Percentiles rank a stretch among this genome's conserved stretches.
Evolutionary conservation across 2,888 invertebrate genomes (phyloP).

Genomic region (Protophormia terraenovae): DNA sequence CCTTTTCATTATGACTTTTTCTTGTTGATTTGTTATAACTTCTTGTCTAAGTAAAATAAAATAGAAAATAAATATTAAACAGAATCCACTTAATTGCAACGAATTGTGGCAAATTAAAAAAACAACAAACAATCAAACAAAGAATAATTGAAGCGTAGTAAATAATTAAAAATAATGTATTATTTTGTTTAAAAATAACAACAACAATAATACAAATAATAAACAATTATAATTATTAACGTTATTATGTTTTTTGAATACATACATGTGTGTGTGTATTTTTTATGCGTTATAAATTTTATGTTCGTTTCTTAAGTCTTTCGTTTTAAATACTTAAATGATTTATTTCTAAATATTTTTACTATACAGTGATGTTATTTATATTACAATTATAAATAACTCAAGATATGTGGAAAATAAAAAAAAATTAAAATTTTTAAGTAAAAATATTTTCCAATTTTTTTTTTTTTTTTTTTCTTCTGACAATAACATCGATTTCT

Average conservation of each 20-base stretch:
- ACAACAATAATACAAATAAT: neutral
- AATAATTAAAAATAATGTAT: conserved; percentile 19
- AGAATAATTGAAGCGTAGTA: conserved; percentile 33
- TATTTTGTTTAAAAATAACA: conserved; percentile 3
- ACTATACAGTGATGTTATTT: too few relatives aligned
- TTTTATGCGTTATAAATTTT: neutral
- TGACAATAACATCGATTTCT: too few relatives aligned
- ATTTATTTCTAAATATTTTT: neutral
- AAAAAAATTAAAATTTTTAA: too few relatives aligned
- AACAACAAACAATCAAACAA: neutral
- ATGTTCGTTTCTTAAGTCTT: conserved; percentile 31
- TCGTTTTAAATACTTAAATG: neutral
- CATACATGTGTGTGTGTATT: neutral
- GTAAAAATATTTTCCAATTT: too few relatives aligned
- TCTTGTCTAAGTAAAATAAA: neutral
- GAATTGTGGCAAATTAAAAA: neutral
- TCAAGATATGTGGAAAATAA: too few relatives aligned
- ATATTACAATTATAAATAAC: too few relatives aligned
- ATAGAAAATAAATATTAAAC: neutral
- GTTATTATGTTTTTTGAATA: neutral
- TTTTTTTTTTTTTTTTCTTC: too few relatives aligned
- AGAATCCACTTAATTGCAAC: conserved; percentile 28
- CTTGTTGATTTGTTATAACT: neutral
- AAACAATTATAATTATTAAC: conserved; percentile 10
- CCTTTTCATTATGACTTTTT: neutral